These are phyloP conservation scores for Rhinoderma darwinii DNA, from an alignment of 2,113 vertebrate genomes.

Conservation along the genomic window DNA sequence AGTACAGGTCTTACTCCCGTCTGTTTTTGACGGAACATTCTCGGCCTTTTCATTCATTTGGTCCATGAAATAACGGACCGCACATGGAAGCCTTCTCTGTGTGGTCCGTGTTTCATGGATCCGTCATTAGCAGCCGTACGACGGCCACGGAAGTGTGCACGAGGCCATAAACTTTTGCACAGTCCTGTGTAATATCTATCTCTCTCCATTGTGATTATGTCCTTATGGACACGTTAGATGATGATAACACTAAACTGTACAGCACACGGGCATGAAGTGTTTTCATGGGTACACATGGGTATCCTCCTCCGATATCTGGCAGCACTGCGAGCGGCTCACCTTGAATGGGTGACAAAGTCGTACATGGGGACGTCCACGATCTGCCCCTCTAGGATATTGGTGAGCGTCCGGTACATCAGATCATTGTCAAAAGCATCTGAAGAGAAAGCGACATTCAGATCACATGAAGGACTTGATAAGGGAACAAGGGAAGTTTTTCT, in stretches of 20 bases:
- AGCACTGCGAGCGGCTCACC: slow-evolving; percentile 70
- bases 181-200: no score
- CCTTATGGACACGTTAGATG: neutral
- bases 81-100: no score
- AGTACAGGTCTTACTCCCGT: no score
- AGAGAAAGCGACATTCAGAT: neutral
- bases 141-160: no score
- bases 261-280: neutral
- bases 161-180: no score
- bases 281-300: neutral
- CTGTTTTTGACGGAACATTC: no score
- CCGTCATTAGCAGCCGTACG: no score
- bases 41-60: no score
- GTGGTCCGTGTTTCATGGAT: no score
- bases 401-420: slow-evolving; percentile 89
- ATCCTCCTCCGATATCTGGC: neutral
- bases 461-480: neutral
- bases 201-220: no score
- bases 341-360: slow-evolving; percentile 94
- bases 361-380: slow-evolving; percentile 92
- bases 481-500: no score
- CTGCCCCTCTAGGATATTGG: slow-evolving; percentile 86
- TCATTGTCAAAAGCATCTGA: slow-evolving; percentile 96
- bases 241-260: neutral
- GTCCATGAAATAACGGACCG: no score